A percentile compares a stretch with the other conserved stretches of the same genome.
Conservation (phyloP, 2,113 vertebrate genomes). For the Gnathonemus echidnorhynchus region DNA sequence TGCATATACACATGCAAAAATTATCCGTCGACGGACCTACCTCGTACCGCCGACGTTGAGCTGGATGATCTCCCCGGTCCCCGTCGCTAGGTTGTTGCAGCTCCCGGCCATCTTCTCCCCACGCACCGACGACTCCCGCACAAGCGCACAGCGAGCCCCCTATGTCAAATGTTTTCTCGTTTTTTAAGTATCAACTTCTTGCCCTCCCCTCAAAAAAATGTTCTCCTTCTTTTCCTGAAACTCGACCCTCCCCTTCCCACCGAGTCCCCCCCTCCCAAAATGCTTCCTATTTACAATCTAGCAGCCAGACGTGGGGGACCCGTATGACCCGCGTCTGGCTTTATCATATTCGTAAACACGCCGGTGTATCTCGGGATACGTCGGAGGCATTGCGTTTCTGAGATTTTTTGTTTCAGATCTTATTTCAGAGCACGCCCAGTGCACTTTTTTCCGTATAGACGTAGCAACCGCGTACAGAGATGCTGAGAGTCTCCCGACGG, state of each 20-base stretch:
- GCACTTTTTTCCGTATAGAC: background rate
- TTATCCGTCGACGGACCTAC: conserved; percentile 51
- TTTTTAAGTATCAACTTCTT: background rate
- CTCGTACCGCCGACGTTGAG: conserved; percentile 89
- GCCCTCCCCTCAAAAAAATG: conserved; percentile 8
- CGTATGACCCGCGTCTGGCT: background rate
- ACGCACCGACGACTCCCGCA: conserved; percentile 25
- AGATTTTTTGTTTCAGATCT: background rate
- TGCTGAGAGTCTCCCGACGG: background rate
- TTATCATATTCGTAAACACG: background rate
- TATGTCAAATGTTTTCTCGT: conserved; percentile 4
- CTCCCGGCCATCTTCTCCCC: conserved; percentile 71
- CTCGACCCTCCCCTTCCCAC: conserved; percentile 9
- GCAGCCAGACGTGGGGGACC: background rate
- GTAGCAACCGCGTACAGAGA: background rate
- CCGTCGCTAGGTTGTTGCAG: conserved; percentile 59
- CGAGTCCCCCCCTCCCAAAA: background rate
- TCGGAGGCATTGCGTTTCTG: background rate
- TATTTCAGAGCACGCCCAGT: background rate
- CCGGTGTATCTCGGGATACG: background rate
- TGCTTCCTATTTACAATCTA: conserved; percentile 16
- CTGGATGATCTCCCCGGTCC: conserved; percentile 86
- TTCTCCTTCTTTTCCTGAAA: conserved; percentile 11
- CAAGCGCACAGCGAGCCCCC: conserved; percentile 4
- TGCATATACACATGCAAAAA: background rate